Conservation (phyloP, 2,888 invertebrate genomes). For the Caenorhabditis sp. region DNA sequence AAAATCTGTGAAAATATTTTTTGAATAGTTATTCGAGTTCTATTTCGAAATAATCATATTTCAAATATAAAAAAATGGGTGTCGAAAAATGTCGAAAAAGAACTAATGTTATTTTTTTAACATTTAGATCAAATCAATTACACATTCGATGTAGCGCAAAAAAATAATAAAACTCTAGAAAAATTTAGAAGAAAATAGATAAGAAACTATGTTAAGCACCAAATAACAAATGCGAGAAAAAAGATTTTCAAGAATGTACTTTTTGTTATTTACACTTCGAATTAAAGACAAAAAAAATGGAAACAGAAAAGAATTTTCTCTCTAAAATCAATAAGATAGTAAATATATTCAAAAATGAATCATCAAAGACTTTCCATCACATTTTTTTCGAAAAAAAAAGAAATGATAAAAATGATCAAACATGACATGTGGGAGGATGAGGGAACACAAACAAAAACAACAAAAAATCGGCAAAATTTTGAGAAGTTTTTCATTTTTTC, state of each 20-base stretch:
- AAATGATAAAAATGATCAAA: slow-evolving; percentile 1
- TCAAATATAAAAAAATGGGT: no score
- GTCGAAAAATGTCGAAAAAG: no score
- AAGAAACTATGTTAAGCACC: no score
- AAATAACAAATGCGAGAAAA: no score
- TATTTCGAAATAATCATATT: no score
- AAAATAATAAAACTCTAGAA: no score
- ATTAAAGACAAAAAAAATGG: not conserved
- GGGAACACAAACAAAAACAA: not conserved
- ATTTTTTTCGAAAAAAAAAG: not conserved
- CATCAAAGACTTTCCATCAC: not conserved
- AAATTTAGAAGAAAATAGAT: no score
- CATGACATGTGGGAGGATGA: slow-evolving; percentile 5
- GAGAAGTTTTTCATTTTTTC: not conserved
- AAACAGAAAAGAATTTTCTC: not conserved
- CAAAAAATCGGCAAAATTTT: not conserved
- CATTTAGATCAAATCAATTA: no score
- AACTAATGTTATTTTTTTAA: no score
- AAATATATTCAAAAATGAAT: slow-evolving; percentile 1
- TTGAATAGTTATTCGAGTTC: no score
- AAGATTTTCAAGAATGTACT: not conserved
- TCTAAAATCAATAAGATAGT: not conserved
- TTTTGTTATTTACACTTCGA: not conserved
- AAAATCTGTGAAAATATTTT: no score
- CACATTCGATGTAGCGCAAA: no score